Conservation (phyloP, 2,888 invertebrate species). For the Cantharis flavilabris region DNA sequence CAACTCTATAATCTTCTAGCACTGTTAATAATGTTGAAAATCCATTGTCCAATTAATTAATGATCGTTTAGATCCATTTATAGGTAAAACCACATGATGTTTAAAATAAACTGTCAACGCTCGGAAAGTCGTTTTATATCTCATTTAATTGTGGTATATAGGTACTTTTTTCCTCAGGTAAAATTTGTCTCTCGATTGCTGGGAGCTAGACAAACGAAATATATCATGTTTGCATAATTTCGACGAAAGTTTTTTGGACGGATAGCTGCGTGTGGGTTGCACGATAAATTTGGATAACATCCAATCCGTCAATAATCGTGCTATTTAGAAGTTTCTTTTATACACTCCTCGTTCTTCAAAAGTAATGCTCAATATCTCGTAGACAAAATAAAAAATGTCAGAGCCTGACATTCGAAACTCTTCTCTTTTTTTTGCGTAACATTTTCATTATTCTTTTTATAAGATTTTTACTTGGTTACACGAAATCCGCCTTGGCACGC, state of each 20-base stretch:
- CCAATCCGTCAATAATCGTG: conserved; percentile 23
- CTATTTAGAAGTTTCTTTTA: conserved; percentile 20
- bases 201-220: not conserved
- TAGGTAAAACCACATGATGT: not conserved
- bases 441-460: not conserved
- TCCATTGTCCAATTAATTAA: not conserved
- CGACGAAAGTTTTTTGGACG: conserved; percentile 20
- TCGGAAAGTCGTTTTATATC: not conserved
- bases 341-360: not conserved
- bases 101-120: not conserved
- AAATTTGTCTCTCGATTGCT: not conserved
- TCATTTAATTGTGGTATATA: not conserved
- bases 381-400: conserved; percentile 7
- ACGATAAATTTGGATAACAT: conserved; percentile 20
- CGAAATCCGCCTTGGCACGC: not conserved
- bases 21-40: not conserved
- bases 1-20: not conserved
- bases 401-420: conserved; percentile 3
- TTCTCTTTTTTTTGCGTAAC: not conserved
- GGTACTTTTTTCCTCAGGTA: not conserved
- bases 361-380: conserved; percentile 5
- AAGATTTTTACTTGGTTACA: not conserved
- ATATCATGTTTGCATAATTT: conserved; percentile 12
- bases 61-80: not conserved
- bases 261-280: conserved; percentile 16